Conservation (phyloP, 2,113 vertebrate genomes). For the Trichomycterus rosablanca region DNA sequence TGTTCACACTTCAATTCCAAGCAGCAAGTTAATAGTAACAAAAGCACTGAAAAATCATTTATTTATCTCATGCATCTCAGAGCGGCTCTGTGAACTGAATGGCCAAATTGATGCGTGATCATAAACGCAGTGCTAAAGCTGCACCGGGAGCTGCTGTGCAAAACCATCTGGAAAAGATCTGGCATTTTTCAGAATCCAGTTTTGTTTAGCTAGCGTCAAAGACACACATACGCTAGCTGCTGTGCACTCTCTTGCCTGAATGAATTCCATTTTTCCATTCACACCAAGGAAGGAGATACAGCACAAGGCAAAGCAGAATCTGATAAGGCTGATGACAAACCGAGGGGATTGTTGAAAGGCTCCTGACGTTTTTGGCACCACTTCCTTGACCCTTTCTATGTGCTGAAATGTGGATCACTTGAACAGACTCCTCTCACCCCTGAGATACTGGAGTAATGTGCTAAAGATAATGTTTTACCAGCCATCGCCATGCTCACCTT, state of each 20-base stretch:
- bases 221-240: conserved; percentile 38
- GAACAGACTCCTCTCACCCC: conserved; percentile 38
- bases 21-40: conserved; percentile 11
- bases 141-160: conserved; percentile 35
- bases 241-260: conserved; percentile 38
- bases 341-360: conserved; percentile 43
- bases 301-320: conserved; percentile 38
- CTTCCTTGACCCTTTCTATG: conserved; percentile 30
- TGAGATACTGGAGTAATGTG: conserved; percentile 38
- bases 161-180: conserved; percentile 50
- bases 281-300: conserved; percentile 46
- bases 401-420: conserved; percentile 42
- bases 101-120: conserved; percentile 35
- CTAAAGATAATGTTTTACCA: conserved; percentile 34
- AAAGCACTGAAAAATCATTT: conserved; percentile 38
- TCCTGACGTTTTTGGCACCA: conserved; percentile 41
- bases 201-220: conserved; percentile 45
- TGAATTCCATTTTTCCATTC: conserved; percentile 49
- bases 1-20: conserved; percentile 22
- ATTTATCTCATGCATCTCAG: conserved; percentile 35
- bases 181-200: conserved; percentile 48
- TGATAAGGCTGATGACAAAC: conserved; percentile 50
- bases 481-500: conserved; percentile 27
- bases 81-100: conserved; percentile 25
- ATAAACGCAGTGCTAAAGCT: conserved; percentile 28